These are phyloP conservation scores for Ptilodon capucinus DNA, from an alignment of 2,888 invertebrate species.

Conservation along the genomic window DNA sequence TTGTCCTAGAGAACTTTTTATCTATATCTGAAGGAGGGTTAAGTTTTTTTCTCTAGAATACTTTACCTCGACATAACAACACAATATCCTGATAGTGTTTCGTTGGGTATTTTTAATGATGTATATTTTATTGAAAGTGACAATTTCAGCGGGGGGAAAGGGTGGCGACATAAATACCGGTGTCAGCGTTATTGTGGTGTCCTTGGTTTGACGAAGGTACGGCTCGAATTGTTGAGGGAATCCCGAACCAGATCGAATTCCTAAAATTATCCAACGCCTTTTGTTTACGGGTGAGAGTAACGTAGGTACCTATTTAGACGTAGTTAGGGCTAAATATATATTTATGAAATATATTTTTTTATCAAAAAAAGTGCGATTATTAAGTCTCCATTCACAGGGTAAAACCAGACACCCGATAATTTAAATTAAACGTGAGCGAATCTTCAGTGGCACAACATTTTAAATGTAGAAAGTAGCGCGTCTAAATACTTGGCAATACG, in stretches of 20 bases:
- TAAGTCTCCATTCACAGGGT: too few species aligned
- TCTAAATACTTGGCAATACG: too few species aligned
- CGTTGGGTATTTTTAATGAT: slow-evolving; percentile 42
- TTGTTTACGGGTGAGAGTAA: neutral
- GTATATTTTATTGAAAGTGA: slow-evolving; percentile 68
- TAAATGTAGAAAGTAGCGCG: too few species aligned
- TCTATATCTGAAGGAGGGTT: too few species aligned
- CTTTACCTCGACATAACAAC: too few species aligned
- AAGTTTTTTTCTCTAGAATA: too few species aligned
- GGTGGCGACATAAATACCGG: slow-evolving; percentile 71
- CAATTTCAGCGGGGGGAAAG: slow-evolving; percentile 60
- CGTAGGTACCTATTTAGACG: neutral
- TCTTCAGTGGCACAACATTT: too few species aligned
- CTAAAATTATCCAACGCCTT: slow-evolving; percentile 9
- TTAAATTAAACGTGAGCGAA: too few species aligned
- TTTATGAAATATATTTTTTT: neutral
- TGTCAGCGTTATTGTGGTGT: slow-evolving; percentile 68
- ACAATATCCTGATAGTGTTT: too few species aligned
- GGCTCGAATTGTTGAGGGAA: slow-evolving; percentile 62
- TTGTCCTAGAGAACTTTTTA: too few species aligned
- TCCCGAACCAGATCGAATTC: slow-evolving; percentile 59
- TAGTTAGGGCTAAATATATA: neutral
- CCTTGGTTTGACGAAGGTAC: slow-evolving; percentile 75
- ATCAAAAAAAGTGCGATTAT: too few species aligned
- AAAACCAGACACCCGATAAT: too few species aligned